These are phyloP conservation scores for Onthophagus sagittarius DNA, from an alignment of 2,888 invertebrate species.

Conservation along the genomic window DNA sequence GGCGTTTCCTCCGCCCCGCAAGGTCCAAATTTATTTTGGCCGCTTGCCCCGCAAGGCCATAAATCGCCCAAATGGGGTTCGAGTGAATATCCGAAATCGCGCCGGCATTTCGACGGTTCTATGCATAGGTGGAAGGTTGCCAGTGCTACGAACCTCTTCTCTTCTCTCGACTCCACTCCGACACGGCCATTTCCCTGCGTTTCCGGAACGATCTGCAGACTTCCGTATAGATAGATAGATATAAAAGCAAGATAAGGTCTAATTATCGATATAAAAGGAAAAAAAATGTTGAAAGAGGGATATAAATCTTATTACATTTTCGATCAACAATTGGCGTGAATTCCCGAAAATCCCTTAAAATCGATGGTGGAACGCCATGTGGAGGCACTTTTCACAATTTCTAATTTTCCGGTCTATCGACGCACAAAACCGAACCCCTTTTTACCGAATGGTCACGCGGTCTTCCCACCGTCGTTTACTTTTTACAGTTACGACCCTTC, in stretches of 20 bases:
- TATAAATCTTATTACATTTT: neutral
- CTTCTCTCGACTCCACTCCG: neutral
- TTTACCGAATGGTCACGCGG: neutral
- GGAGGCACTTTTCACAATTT: slow-evolving; percentile 16
- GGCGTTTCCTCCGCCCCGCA: neutral
- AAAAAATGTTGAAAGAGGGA: neutral
- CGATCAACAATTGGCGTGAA: neutral
- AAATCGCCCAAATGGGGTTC: neutral
- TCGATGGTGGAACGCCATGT: neutral
- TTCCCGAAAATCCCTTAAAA: neutral
- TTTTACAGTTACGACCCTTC: neutral
- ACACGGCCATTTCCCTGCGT: neutral
- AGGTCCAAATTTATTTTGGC: neutral
- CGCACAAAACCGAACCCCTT: neutral
- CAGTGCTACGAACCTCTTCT: neutral
- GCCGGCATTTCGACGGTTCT: neutral
- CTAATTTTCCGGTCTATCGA: slow-evolving; percentile 28
- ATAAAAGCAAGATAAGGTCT: neutral
- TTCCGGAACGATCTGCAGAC: neutral
- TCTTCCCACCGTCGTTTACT: neutral
- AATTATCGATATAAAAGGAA: neutral
- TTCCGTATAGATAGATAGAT: neutral
- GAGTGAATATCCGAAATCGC: neutral
- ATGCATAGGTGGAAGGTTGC: neutral
- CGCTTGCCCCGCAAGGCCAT: neutral